Base-by-base conservation (phyloP, 2,888 invertebrate species). In the Polydesmus complanatus region DNA sequence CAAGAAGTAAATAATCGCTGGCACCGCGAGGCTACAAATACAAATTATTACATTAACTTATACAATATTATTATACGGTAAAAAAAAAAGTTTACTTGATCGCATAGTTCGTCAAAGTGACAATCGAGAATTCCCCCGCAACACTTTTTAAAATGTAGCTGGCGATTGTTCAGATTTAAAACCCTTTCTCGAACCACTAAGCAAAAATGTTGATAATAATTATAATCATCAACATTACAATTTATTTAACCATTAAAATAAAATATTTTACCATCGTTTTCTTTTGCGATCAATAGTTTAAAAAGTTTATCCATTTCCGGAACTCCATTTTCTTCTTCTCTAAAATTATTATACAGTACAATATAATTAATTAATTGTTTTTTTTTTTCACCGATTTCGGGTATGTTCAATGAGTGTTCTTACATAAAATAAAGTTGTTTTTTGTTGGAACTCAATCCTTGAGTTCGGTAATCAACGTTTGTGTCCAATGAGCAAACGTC, bases 71-170 rank as follows among this genome's bases (percentile, higher is more conserved):
- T n/a, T 19, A 54, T 54, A 56, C 25, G 19, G 14, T 54, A 1
- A 37, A 25, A 54, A n/a, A 61, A 60, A 54, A 23, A n/a, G 14
- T 37, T 68, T 78, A 91, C 91, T 73, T 91, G 81, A 72, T 88
- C 84, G 77, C 96, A 97, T 57, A 98, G 78, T 74, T 95, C 95
- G 22, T 81, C 79, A 76, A 97, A 98, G 1, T 83, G 84, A 27
- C 86, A 84, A 73, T 96, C 91, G 64, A 94, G 77, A 50, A 98
- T 83, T 72, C 88, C 83, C 0, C 97, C 97, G 75, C 97, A 97
- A 21, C 94, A 88, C 74, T 83, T 89, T 1, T 83, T 79, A 72
- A 98, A 90, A 3, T 81, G 82, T 1, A 98, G 85, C 77, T 93
- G 85, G 66, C 96, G 80, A 1, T 93, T 94, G 71, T 89, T 81